phyloP scores from a whole-genome alignment of 1,140 invertebrate genomes.

The Mesaphorura yosii region DNA sequence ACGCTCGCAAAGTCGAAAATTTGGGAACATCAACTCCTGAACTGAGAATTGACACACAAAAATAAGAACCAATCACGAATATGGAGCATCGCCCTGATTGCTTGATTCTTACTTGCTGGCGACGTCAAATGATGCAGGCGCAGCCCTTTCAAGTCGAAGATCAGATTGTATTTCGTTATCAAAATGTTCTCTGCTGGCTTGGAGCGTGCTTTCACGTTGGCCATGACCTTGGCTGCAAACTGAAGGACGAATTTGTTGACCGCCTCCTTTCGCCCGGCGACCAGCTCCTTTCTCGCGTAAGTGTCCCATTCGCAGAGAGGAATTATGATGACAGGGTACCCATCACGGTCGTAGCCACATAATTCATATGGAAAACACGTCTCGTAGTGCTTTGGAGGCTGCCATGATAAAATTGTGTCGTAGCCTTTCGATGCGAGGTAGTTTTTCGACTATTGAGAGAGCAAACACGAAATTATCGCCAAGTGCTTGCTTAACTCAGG shows the following conservation, averaged over 20 bases:
- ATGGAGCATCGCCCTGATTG: background rate
- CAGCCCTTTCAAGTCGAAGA: constrained; percentile 5
- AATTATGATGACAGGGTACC: constrained; percentile 2
- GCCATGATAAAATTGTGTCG: background rate
- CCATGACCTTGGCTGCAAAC: constrained; percentile 5
- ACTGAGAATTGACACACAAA: background rate
- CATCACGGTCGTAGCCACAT: constrained; percentile 1
- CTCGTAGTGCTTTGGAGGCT: constrained; percentile 1
- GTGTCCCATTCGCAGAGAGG: constrained; percentile 7
- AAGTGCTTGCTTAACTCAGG: too few species aligned
- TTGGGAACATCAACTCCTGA: background rate
- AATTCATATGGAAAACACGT: constrained; percentile 1
- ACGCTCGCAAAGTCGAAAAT: constrained; percentile 13
- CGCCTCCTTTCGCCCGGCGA: background rate
- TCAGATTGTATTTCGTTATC: constrained; percentile 6
- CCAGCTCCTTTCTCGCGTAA: background rate
- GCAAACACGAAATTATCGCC: background rate
- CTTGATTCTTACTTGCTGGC: constrained; percentile 3
- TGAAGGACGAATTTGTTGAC: background rate
- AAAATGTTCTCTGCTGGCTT: background rate
- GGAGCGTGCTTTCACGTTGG: background rate
- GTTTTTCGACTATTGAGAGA: constrained; percentile 2
- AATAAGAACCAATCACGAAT: background rate
- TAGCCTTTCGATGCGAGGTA: constrained; percentile 1
- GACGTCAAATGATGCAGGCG: constrained; percentile 1